Conservation (phyloP, 2,797 vertebrate genomes). For the Glossophaga mutica region DNA sequence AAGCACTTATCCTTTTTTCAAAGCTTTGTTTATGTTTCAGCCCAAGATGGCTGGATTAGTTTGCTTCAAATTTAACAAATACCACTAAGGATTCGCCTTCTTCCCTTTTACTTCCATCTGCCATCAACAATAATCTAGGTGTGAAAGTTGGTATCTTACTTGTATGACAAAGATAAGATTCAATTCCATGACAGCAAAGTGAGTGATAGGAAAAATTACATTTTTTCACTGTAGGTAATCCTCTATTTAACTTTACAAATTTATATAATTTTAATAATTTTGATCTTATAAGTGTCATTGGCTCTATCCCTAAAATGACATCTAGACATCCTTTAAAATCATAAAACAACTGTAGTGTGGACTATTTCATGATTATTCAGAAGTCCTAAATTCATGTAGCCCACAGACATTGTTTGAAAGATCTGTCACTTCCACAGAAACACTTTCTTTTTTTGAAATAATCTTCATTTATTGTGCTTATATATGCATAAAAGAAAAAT, state of each 20-base stretch:
- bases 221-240: constrained; percentile 8
- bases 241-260: background rate
- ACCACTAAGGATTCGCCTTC: background rate
- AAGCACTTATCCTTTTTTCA: constrained; percentile 54
- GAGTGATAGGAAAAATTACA: background rate
- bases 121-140: background rate
- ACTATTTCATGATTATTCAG: background rate
- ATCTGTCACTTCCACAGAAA: background rate
- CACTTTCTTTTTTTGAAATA: background rate
- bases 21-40: constrained; percentile 57
- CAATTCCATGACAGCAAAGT: background rate
- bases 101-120: background rate
- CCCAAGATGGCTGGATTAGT: background rate
- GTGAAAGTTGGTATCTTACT: background rate
- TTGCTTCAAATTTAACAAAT: constrained; percentile 35
- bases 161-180: background rate
- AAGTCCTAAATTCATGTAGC: background rate
- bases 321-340: background rate
- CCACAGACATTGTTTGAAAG: background rate
- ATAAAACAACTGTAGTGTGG: background rate
- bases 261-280: background rate
- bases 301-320: background rate
- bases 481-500: background rate
- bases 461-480: background rate
- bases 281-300: background rate